Conservation (phyloP, 2,113 vertebrate species). For the Cyanistes caeruleus region DNA sequence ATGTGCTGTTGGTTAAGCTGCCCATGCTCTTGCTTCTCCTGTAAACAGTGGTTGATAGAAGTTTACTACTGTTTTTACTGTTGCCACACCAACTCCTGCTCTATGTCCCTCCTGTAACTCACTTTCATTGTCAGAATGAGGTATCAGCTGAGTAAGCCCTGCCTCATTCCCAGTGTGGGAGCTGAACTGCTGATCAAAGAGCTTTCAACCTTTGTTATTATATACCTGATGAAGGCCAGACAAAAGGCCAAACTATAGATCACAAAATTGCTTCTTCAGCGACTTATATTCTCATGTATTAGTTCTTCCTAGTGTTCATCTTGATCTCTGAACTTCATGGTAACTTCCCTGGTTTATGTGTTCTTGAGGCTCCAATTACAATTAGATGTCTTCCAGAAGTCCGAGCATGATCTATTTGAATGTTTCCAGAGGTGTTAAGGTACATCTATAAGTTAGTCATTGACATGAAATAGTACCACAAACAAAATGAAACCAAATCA, state of each 20-base stretch:
- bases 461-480: not conserved
- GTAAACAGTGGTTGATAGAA: not conserved
- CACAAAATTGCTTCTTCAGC: not conserved
- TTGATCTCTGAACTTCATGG: not conserved
- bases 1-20: conserved; percentile 44
- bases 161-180: not conserved
- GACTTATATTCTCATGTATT: not conserved
- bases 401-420: not conserved
- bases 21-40: conserved; percentile 29
- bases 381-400: not conserved
- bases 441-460: not conserved
- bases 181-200: conserved; percentile 29
- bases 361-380: not conserved
- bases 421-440: not conserved
- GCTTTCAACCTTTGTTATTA: not conserved
- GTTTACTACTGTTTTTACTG: not conserved
- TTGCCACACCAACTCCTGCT: not conserved
- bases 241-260: not conserved
- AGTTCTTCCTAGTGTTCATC: not conserved
- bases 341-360: not conserved
- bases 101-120: not conserved
- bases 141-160: conserved; percentile 22
- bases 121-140: not conserved
- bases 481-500: not conserved
- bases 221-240: not conserved